Evolutionary conservation across 2,888 invertebrate genomes (phyloP).

Genomic region (Microlaimidae sp.): DNA sequence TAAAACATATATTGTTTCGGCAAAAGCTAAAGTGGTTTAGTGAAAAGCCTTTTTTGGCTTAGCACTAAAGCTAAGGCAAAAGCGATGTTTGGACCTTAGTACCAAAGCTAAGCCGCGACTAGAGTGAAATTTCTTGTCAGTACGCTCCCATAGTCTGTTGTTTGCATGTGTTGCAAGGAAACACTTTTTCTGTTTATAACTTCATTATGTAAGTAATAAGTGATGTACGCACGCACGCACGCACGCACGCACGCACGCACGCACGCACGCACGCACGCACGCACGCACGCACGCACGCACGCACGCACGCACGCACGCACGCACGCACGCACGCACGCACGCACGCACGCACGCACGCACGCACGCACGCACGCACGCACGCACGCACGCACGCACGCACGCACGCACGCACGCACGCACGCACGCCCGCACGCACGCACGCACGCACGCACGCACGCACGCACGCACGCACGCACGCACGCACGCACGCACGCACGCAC

Average conservation of each 20-base stretch:
- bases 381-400: constrained; percentile 3
- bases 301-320: constrained; percentile 1
- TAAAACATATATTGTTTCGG: no score
- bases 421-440: constrained; percentile 7
- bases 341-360: neutral
- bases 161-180: no score
- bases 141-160: no score
- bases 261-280: neutral
- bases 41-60: no score
- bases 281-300: constrained; percentile 6
- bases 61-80: no score
- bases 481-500: constrained; percentile 7
- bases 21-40: no score
- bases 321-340: neutral
- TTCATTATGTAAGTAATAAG: no score
- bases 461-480: constrained; percentile 7
- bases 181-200: no score
- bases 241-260: neutral
- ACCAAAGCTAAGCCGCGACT: no score
- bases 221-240: neutral
- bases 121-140: no score
- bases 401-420: constrained; percentile 6
- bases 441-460: constrained; percentile 7
- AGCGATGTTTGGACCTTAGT: no score
- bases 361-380: constrained; percentile 1